Base-by-base conservation (phyloP, 2,113 vertebrate species). In the Cepphus grylle region DNA sequence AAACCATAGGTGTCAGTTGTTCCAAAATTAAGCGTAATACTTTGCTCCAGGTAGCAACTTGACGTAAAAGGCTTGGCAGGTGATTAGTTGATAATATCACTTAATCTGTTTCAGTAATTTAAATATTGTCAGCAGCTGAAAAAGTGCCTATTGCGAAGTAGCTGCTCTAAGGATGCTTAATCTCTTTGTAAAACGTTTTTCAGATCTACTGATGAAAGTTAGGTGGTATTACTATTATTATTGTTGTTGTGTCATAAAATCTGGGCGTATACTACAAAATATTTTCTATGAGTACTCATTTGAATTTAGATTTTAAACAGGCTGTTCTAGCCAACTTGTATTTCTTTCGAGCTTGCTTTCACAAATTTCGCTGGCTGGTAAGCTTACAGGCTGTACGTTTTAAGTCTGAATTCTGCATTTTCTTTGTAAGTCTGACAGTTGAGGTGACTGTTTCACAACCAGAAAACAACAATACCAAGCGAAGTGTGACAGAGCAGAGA, bases 141-240 rank as follows among this genome's bases (percentile, higher is more conserved):
- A 90, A 91, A 73, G 62, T 47, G 89, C 53, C 40, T 85, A 12
- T 93, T 95, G 85, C 49, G 12, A 94, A 97, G 86, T 87, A 93
- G 91, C 71, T 93, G 59, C 42, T 95, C 62, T 88, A 42, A 94
- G 79, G 55, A 90, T 94, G 88, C 67, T 94, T 97, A 86, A 93
- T 88, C 53, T 62, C 74, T 94, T 63, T 88, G 42, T 81, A 83
- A 86, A 94, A 76, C 52, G 82, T 59, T 81, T 95, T 96, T 74
- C 3, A 96, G 96, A 97, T 95, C 63, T 81, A 55, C 95, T 94
- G 95, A 97, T 96, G 92, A 96, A 96, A 95, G 90, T 94, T 61
- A 90, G 53, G 87, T 66, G 49, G 70, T 90, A 73, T 88, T 96
- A 90, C 70, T 86, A 53, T 86, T 95, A 79, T 95, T 93, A 34